phyloP scores from a whole-genome alignment of 64 coral and sea anemone species.

The Stylophora pistillata region DNA sequence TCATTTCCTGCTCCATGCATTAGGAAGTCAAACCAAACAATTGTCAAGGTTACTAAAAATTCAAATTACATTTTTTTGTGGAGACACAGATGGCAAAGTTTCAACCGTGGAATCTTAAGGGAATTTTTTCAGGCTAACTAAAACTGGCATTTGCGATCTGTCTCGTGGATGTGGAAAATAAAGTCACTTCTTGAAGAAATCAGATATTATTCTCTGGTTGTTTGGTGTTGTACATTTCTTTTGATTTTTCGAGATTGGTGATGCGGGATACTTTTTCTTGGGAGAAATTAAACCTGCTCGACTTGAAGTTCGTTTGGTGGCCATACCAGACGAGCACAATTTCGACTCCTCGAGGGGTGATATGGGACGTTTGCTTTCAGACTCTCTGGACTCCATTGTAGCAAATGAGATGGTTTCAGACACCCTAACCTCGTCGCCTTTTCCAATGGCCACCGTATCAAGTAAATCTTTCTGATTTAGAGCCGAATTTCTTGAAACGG shows the following conservation, averaged over 20 bases:
- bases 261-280: background rate
- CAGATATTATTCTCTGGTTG: conserved; percentile 31
- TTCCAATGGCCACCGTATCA: background rate
- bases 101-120: too few species aligned
- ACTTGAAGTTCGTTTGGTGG: conserved; percentile 5
- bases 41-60: too few species aligned
- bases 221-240: background rate
- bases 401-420: background rate
- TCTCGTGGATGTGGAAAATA: background rate
- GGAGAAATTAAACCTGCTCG: background rate
- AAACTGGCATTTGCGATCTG: too few species aligned
- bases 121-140: too few species aligned
- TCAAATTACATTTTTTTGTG: too few species aligned
- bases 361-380: background rate
- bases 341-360: background rate
- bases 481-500: background rate
- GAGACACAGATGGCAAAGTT: too few species aligned
- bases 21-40: too few species aligned
- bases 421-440: background rate
- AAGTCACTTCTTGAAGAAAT: conserved; percentile 23
- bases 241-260: background rate
- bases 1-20: too few species aligned
- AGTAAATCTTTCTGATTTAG: background rate
- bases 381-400: background rate
- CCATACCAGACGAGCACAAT: background rate